Conservation (phyloP, 1,140 invertebrate genomes). For the Bathynomus jamesi region DNA sequence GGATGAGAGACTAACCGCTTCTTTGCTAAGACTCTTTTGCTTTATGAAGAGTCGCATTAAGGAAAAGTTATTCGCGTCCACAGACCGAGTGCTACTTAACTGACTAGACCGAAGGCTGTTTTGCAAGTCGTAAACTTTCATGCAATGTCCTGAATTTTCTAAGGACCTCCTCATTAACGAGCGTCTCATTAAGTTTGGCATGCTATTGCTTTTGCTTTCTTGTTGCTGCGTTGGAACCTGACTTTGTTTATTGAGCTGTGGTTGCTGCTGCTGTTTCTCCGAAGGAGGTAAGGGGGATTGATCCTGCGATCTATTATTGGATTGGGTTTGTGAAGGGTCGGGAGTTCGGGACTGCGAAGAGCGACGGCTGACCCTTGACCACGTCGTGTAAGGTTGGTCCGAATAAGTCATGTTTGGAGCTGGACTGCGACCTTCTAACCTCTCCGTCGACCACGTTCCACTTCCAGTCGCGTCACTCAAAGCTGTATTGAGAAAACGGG, state of each 20-base stretch:
- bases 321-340: slow-evolving; percentile 26
- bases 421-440: slow-evolving; percentile 28
- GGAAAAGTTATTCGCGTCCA: slow-evolving; percentile 54
- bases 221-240: slow-evolving; percentile 13
- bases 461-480: slow-evolving; percentile 35
- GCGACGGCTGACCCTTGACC: slow-evolving; percentile 35
- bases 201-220: slow-evolving; percentile 57
- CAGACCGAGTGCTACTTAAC: slow-evolving; percentile 21
- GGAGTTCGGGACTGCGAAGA: slow-evolving; percentile 33
- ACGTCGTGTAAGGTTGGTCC: slow-evolving; percentile 37
- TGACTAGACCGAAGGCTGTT: slow-evolving; percentile 43
- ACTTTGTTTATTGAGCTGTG: slow-evolving; percentile 7
- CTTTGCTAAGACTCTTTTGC: slow-evolving; percentile 70
- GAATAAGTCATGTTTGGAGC: slow-evolving; percentile 34
- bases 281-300: slow-evolving; percentile 9
- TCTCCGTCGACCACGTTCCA: slow-evolving; percentile 31
- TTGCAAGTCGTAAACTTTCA: slow-evolving; percentile 59
- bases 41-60: slow-evolving; percentile 83
- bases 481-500: no score
- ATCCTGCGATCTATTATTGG: background rate
- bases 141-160: slow-evolving; percentile 42
- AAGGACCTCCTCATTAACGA: slow-evolving; percentile 38
- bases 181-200: slow-evolving; percentile 56
- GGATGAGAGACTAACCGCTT: slow-evolving; percentile 49
- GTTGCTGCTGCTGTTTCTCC: background rate